Evolutionary conservation across 1,140 invertebrate species (phyloP).

Genomic region (Heterodera schachtii): DNA sequence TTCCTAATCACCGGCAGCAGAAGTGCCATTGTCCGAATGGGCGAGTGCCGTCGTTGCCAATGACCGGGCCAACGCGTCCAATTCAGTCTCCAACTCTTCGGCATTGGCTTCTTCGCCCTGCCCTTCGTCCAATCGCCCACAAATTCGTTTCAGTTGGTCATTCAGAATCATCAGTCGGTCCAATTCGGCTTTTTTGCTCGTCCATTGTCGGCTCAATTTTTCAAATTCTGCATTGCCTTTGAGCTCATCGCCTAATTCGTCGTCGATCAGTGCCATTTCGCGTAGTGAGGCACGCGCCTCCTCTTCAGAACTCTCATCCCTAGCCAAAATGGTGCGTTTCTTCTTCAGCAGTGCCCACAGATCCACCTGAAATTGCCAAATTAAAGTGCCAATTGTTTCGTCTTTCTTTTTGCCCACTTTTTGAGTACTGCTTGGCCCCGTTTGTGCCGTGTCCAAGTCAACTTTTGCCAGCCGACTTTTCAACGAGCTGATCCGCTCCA

Average conservation of each 20-base stretch:
- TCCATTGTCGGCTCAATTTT: constrained; percentile 38
- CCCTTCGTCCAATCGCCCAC: constrained; percentile 7
- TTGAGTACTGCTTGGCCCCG: constrained; percentile 6
- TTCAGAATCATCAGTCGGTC: constrained; percentile 38
- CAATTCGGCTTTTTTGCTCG: constrained; percentile 19
- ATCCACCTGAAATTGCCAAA: constrained; percentile 13
- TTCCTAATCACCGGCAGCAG: no score
- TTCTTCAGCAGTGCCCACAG: constrained; percentile 31
- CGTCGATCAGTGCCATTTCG: constrained; percentile 50
- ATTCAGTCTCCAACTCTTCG: constrained; percentile 2
- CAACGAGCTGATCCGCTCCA: constrained; percentile 10
- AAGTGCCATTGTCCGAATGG: no score
- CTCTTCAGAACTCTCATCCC: constrained; percentile 46
- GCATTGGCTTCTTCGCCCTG: background rate
- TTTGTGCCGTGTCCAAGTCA: background rate
- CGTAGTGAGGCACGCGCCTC: constrained; percentile 42
- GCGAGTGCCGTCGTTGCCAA: background rate
- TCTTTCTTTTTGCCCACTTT: background rate
- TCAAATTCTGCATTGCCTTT: constrained; percentile 22
- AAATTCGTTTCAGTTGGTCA: background rate
- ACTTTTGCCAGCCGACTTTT: background rate
- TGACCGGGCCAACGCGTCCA: constrained; percentile 18
- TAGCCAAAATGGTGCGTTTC: constrained; percentile 36
- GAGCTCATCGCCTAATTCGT: constrained; percentile 28
- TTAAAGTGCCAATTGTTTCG: constrained; percentile 17